A percentile compares a stretch with the other conserved stretches of the same genome.
Conservation (phyloP, 2,797 vertebrate species). For the Sparus aurata region DNA sequence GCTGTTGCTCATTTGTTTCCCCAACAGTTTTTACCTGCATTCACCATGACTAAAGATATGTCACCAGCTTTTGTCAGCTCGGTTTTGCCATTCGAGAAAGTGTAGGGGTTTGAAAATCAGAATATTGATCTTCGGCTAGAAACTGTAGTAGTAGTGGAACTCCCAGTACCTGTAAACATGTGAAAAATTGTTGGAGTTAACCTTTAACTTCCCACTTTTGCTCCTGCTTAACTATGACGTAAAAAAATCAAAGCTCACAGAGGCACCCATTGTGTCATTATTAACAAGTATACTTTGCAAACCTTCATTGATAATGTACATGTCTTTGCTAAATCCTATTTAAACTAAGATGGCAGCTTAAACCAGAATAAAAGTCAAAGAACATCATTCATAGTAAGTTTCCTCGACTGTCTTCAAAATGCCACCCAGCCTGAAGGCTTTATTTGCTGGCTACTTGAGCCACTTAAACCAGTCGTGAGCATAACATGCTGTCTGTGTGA, state of each 20-base stretch:
- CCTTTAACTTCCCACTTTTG: no score
- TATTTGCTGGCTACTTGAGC: conserved; percentile 43
- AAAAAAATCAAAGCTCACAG: no score
- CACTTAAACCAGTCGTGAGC: conserved; percentile 39
- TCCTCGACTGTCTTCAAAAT: conserved; percentile 30
- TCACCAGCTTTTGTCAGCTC: background rate
- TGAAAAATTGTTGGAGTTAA: no score
- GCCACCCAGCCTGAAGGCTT: conserved; percentile 52
- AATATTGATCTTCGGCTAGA: no score
- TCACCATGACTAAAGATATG: conserved; percentile 5
- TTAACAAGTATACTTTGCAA: no score
- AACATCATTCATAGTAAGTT: conserved; percentile 6
- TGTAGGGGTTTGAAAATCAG: background rate
- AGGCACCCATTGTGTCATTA: no score
- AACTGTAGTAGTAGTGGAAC: background rate
- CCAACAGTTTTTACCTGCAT: background rate
- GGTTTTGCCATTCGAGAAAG: background rate
- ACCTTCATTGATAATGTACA: no score
- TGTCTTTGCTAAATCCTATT: no score
- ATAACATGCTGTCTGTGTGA: conserved; percentile 71
- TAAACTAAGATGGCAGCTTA: background rate
- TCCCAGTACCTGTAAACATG: no score
- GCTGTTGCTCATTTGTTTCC: conserved; percentile 18
- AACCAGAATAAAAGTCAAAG: conserved; percentile 9
- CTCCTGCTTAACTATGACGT: no score